Conservation (phyloP, 2,797 vertebrate genomes). For the Chaenodraco wilsoni region DNA sequence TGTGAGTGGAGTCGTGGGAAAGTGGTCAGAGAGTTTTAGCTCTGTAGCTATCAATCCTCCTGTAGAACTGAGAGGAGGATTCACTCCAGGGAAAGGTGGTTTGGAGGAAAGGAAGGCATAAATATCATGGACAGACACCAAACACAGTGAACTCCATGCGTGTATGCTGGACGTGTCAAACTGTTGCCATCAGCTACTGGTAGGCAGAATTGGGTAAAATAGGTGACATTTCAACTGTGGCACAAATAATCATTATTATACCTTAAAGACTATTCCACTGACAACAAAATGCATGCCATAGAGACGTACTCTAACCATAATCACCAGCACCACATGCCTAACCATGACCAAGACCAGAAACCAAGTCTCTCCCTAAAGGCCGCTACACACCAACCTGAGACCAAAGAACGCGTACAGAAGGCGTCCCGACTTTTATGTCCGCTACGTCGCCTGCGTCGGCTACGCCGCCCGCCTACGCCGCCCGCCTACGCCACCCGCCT, state of each 20-base stretch:
- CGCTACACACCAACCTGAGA: too few species aligned
- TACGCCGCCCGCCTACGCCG: too few species aligned
- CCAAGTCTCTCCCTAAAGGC: neutral
- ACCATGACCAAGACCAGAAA: neutral
- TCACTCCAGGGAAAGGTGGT: conserved; percentile 38
- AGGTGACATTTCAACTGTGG: neutral
- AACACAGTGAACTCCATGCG: conserved; percentile 15
- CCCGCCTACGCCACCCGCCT: too few species aligned
- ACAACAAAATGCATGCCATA: neutral
- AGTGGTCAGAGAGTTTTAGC: conserved; percentile 41
- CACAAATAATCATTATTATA: neutral
- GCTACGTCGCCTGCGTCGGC: too few species aligned
- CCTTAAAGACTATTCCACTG: neutral
- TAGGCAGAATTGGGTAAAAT: neutral
- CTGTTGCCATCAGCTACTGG: neutral
- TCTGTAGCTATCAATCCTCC: conserved; percentile 49
- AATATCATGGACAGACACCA: conserved; percentile 29
- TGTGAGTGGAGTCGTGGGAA: conserved; percentile 57
- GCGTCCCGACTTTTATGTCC: too few species aligned
- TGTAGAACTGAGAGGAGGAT: conserved; percentile 35
- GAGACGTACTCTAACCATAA: neutral
- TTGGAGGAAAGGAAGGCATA: conserved; percentile 19
- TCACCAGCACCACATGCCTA: neutral
- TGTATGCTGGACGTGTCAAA: neutral
- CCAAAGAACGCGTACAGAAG: too few species aligned